Percentiles rank a stretch among this genome's conserved stretches.
These are phyloP conservation scores for Oryzaephilus surinamensis DNA, from an alignment of 1,140 invertebrate genomes.

Conservation along the genomic window DNA sequence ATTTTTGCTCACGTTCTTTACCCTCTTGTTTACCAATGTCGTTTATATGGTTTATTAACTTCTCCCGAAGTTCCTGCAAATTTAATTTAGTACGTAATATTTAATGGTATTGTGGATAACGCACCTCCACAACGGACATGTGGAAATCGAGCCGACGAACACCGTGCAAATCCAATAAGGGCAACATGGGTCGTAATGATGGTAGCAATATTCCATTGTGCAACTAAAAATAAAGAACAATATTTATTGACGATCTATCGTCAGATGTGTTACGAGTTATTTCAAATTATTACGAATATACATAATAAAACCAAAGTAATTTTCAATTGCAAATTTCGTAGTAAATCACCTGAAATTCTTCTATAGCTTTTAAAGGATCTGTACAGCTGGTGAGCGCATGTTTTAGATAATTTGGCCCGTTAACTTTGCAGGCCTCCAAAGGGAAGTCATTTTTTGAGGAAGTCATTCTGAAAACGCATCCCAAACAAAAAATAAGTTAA, in stretches of 20 bases:
- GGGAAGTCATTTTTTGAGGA: constrained; percentile 27
- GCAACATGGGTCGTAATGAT: constrained; percentile 86
- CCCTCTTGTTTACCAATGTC: constrained; percentile 71
- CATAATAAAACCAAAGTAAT: constrained; percentile 1
- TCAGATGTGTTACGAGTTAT: not conserved
- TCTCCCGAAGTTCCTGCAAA: constrained; percentile 70
- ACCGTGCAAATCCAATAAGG: constrained; percentile 86
- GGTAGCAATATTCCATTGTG: constrained; percentile 92
- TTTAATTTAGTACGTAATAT: constrained; percentile 1
- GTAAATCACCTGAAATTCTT: constrained; percentile 83
- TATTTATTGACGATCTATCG: constrained; percentile 3
- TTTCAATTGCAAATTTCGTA: constrained; percentile 6
- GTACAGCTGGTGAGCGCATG: constrained; percentile 92
- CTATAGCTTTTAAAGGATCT: constrained; percentile 91
- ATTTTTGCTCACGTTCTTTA: constrained; percentile 69
- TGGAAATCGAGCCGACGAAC: constrained; percentile 89
- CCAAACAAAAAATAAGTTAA: no score
- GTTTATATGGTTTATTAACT: constrained; percentile 77
- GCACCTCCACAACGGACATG: constrained; percentile 78
- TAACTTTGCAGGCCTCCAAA: constrained; percentile 84
- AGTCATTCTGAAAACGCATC: no score
- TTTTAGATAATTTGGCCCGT: constrained; percentile 77
- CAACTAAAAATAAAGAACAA: constrained; percentile 50
- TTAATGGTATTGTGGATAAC: constrained; percentile 7
- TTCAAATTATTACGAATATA: constrained; percentile 12